Percentiles rank a stretch among this genome's conserved stretches.
Conservation (phyloP, 2,113 vertebrate genomes). For the Amphilophus citrinellus region DNA sequence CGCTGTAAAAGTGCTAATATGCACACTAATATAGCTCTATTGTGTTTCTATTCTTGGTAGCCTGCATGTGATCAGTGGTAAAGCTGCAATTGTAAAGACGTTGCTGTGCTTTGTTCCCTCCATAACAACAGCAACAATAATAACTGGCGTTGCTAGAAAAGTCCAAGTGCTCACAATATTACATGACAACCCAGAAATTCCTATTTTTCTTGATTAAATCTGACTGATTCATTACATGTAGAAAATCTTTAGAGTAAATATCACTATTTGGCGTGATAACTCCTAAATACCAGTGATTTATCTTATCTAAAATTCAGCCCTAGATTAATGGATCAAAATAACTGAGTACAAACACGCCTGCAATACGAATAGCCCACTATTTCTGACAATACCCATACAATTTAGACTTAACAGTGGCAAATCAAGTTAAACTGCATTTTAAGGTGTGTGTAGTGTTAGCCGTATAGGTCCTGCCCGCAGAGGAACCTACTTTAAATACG, state of each 20-base stretch:
- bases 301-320: neutral
- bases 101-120: too few species aligned
- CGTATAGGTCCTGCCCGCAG: accelerated
- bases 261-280: neutral
- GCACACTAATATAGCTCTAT: neutral
- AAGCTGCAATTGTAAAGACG: neutral
- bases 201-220: neutral
- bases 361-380: neutral
- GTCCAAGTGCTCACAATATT: neutral
- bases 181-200: neutral
- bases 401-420: neutral
- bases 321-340: neutral
- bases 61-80: neutral
- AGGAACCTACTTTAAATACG: neutral
- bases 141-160: neutral
- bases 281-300: neutral
- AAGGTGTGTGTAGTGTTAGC: constrained; percentile 6
- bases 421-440: constrained; percentile 7
- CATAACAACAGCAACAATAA: neutral
- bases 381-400: too few species aligned
- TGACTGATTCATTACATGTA: neutral
- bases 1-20: neutral
- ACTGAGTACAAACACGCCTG: neutral
- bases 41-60: neutral
- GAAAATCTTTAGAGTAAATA: neutral